Evolutionary conservation across 2,113 vertebrate genomes (phyloP).

Genomic region (Ibidorhyncha struthersii): DNA sequence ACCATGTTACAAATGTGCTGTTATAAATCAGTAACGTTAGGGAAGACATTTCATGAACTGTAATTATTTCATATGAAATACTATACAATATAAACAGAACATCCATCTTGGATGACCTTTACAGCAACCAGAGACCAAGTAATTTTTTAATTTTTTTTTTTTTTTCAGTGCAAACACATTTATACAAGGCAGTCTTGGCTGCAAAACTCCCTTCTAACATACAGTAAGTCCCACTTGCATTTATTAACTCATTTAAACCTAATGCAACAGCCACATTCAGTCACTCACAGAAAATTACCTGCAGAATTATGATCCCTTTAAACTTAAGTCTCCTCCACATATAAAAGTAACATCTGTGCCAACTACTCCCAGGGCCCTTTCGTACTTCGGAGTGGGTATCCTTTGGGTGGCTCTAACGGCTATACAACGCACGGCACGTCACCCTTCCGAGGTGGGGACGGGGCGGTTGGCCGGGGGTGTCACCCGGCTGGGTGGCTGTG

Average conservation of each 20-base stretch:
- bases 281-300: conserved; percentile 81
- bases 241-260: conserved; percentile 81
- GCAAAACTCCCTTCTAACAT: conserved; percentile 85
- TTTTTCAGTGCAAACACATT: conserved; percentile 94
- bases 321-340: conserved; percentile 72
- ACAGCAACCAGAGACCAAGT: conserved; percentile 91
- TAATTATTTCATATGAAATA: conserved; percentile 95
- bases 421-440: background rate
- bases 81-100: conserved; percentile 95
- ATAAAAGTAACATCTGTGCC: conserved; percentile 68
- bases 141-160: conserved; percentile 75
- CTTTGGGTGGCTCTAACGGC: conserved; percentile 29
- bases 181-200: conserved; percentile 92
- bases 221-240: conserved; percentile 86
- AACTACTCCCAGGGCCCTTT: conserved; percentile 73
- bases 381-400: conserved; percentile 58
- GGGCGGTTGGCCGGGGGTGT: background rate
- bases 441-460: background rate
- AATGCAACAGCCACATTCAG: conserved; percentile 85
- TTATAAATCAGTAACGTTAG: conserved; percentile 94
- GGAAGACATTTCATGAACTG: conserved; percentile 99
- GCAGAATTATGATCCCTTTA: conserved; percentile 80
- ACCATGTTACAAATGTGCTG: conserved; percentile 95
- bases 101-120: conserved; percentile 90
- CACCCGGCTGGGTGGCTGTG: background rate